Evolutionary conservation across 1,140 invertebrate genomes (phyloP).

Genomic region (Phenacoccus solenopsis): DNA sequence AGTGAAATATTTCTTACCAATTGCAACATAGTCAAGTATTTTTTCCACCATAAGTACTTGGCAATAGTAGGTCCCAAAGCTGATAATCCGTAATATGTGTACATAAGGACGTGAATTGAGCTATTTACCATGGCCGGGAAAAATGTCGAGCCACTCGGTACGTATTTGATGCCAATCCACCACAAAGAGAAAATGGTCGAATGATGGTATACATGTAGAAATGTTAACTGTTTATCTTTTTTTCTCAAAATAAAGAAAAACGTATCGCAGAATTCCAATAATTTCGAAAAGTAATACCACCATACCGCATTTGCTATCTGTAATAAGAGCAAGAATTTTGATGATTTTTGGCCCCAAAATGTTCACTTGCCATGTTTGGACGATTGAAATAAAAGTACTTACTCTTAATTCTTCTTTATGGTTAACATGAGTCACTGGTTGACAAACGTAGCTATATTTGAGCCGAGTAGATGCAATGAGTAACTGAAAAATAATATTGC

Average conservation of each 20-base stretch:
- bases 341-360: too few species aligned
- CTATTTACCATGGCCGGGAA: conserved; percentile 82
- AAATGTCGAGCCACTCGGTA: conserved; percentile 82
- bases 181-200: conserved; percentile 83
- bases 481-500: conserved; percentile 40
- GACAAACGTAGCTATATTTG: conserved; percentile 79
- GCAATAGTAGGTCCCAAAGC: conserved; percentile 51
- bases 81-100: conserved; percentile 66
- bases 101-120: conserved; percentile 80
- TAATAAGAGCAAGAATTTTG: background rate
- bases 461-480: conserved; percentile 56
- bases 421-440: conserved; percentile 67
- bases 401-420: conserved; percentile 75
- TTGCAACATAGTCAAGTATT: conserved; percentile 60
- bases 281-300: conserved; percentile 95
- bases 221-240: conserved; percentile 74
- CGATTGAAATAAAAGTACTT: conserved; percentile 27
- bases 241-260: conserved; percentile 82
- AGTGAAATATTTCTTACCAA: too few species aligned
- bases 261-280: conserved; percentile 86
- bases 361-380: too few species aligned
- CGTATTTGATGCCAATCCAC: conserved; percentile 96
- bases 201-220: conserved; percentile 84
- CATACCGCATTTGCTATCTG: conserved; percentile 86
- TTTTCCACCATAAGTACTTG: conserved; percentile 68